Base-by-base conservation (phyloP, 2,797 vertebrate genomes). In the Toxotes lorentzi region DNA sequence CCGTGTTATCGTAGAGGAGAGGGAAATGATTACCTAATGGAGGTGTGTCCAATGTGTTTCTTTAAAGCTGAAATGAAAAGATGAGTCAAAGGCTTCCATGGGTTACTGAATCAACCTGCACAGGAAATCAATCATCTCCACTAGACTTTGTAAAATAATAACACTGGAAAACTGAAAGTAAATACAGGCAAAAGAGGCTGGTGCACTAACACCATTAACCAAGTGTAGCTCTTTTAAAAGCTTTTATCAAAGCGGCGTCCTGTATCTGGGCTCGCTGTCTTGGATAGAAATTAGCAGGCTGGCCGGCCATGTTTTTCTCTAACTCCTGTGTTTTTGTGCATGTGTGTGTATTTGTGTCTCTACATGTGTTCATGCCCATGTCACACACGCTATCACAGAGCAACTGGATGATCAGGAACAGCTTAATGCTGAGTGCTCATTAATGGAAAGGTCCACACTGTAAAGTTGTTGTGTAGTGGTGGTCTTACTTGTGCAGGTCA, bases 1-100 rank as follows among this genome's bases (percentile, higher is more conserved):
- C 11, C 7, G 70, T 75, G 76, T 86, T 84, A 86, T 86, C 72
- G 35, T 35, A 10, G 84, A 78, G 75, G 74, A 83, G 78, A 86
- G 73, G 86, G 77, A 77, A 86, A 87, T 73, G 83, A 88, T 91
- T 87, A 84, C 80, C 81, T 84, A 86, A 91, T 79, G 79, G 88
- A 92, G 88, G 89, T 86, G 89, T 90, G 91, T 86, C 88, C 76
- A 70, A 81, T 84, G 87, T 78, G 73, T 90, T 90, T 81, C 80
- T 90, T 89, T 88, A 86, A 84, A 91, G 73, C 79, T 72, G 60
- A 84, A 87, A 92, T 88, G 73, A 88, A 85, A 86, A 69, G 73
- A 76, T 40, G 76, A 88, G 86, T 82, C 84, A 86, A 64, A 85
- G 86, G 80, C 85, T 84, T 87, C 69, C 70, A 77, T 10, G n/a